Evolutionary conservation across 2,113 vertebrate species (phyloP).

Genomic region (Blennius ocellaris): DNA sequence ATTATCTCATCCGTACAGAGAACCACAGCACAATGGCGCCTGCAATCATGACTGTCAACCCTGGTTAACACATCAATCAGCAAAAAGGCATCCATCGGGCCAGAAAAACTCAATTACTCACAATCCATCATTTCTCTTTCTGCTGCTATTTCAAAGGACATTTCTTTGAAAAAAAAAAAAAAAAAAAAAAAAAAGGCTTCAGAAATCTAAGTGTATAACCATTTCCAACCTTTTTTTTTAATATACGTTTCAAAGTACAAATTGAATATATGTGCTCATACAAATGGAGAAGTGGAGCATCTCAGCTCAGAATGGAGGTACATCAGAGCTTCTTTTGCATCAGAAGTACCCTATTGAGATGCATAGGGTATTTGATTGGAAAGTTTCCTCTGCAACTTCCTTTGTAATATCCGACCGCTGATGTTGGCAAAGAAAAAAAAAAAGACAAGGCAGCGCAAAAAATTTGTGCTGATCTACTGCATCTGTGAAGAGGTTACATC

Average conservation of each 20-base stretch:
- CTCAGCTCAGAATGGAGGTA: background rate
- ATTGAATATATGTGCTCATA: background rate
- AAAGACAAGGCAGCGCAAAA: no score
- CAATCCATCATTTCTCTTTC: constrained; percentile 1
- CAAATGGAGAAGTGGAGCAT: background rate
- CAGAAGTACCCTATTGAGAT: background rate
- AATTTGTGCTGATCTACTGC: no score
- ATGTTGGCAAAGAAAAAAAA: no score
- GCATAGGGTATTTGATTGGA: no score
- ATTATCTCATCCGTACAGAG: background rate
- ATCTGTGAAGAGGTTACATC: no score
- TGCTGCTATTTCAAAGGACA: background rate
- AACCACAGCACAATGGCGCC: constrained; percentile 15
- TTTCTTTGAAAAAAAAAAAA: no score
- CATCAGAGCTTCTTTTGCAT: background rate
- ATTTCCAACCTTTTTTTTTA: background rate
- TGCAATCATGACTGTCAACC: background rate
- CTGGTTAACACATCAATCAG: constrained; percentile 28
- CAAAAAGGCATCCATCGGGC: constrained; percentile 5
- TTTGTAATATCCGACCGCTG: no score
- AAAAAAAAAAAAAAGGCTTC: constrained; percentile 14
- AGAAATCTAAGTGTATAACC: background rate
- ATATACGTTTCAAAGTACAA: background rate
- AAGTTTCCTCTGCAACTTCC: no score
- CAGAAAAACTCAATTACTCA: constrained; percentile 29